These are phyloP conservation scores for Hylomyscus alleni DNA, from an alignment of 2,797 vertebrate species.

Conservation along the genomic window DNA sequence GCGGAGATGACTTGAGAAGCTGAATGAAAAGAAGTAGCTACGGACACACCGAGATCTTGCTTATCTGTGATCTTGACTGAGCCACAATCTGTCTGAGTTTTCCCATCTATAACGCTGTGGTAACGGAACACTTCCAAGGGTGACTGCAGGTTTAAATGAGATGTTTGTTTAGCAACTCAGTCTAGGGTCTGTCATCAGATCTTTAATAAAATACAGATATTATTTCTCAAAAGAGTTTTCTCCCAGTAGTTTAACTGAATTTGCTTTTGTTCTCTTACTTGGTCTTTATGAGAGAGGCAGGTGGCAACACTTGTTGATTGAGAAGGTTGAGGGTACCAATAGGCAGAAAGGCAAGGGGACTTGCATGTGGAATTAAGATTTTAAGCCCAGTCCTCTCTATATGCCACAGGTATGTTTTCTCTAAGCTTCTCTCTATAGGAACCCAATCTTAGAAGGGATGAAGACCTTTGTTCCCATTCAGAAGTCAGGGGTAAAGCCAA, in stretches of 20 bases:
- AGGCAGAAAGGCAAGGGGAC: neutral
- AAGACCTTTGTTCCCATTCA: neutral
- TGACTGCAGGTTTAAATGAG: neutral
- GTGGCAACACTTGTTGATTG: neutral
- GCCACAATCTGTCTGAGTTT: neutral
- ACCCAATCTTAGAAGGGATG: neutral
- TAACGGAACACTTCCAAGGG: neutral
- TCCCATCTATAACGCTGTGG: neutral
- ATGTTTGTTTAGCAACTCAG: neutral
- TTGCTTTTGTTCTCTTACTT: neutral
- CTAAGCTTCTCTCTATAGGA: neutral
- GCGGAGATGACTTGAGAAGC: neutral
- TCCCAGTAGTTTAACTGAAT: neutral
- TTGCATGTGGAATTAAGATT: neutral
- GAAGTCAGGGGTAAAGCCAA: neutral
- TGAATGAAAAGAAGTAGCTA: neutral
- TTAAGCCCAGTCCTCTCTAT: neutral
- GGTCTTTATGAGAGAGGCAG: neutral
- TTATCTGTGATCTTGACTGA: neutral
- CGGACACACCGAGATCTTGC: neutral
- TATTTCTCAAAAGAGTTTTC: neutral
- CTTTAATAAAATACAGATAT: neutral
- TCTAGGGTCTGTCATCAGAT: neutral
- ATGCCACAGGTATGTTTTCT: neutral
- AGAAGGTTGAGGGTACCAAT: neutral